These are phyloP conservation scores for Monochamus saltuarius DNA, from an alignment of 1,140 invertebrate genomes.

Conservation along the genomic window DNA sequence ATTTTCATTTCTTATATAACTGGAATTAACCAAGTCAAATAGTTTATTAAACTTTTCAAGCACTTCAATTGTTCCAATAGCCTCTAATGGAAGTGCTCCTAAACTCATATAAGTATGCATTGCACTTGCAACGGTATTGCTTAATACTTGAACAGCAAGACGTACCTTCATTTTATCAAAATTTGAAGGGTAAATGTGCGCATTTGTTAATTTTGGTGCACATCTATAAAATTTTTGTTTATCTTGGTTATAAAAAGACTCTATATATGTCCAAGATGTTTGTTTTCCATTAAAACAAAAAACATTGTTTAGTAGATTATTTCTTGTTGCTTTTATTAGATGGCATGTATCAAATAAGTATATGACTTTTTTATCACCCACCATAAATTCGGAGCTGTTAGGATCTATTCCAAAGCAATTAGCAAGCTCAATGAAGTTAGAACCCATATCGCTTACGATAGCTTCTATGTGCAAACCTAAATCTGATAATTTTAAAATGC, in stretches of 20 bases:
- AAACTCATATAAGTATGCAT: conserved; percentile 9
- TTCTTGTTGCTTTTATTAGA: conserved; percentile 21
- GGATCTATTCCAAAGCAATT: conserved; percentile 1
- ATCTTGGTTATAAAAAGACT: conserved; percentile 9
- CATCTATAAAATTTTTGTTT: neutral
- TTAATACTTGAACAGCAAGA: conserved; percentile 6
- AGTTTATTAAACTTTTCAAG: neutral
- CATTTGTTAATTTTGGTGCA: conserved; percentile 2
- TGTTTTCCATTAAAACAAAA: conserved; percentile 12
- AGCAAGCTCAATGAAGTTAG: conserved; percentile 17
- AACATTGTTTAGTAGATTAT: conserved; percentile 5
- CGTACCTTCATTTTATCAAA: conserved; percentile 3
- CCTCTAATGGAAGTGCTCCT: neutral
- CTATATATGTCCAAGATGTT: conserved; percentile 17
- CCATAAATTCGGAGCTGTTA: conserved; percentile 6
- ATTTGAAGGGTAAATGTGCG: neutral
- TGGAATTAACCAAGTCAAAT: conserved; percentile 7
- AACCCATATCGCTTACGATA: conserved; percentile 16
- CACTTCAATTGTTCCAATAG: neutral
- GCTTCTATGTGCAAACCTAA: conserved; percentile 11
- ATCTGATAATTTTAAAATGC: conserved; percentile 11
- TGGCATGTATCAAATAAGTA: conserved; percentile 12
- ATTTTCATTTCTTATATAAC: neutral
- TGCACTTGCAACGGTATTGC: conserved; percentile 3
- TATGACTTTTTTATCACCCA: conserved; percentile 8